Evolutionary conservation across 2,797 vertebrate genomes (phyloP), one percentile per base, ranked within the genome.

Genomic region (Podarcis siculus): DNA sequence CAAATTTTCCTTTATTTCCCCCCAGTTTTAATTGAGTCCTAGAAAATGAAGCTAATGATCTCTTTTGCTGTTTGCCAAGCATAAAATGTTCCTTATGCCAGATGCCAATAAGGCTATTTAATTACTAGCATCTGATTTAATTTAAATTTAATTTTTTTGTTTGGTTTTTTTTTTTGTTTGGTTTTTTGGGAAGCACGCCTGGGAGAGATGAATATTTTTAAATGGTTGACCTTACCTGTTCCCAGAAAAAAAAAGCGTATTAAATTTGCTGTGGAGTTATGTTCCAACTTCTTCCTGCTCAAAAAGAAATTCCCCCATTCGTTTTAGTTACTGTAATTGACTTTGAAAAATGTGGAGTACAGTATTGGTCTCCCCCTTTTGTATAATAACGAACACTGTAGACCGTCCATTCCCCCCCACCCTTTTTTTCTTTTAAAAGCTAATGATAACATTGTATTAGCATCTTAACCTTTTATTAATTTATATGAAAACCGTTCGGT

Each of bases 401-500:
- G 95, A 96, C 94, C 97, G 97, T 96, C 97, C 94, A 96, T 97
- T 97, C 92, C 95, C 3, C 32, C 35, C 95, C n/a, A n/a, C n/a
- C n/a, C n/a, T n/a, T n/a, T 93, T 96, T 95, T 93, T 92, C 94
- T 94, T 94, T 91, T 95, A 35, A 64, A 97, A 96, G 96, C 96
- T 96, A 95, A 97, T 97, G 96, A 95, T 89, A 93, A 94, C 95
- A 96, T 95, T 92, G 95, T 96, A 96, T 97, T 95, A 96, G 95
- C 96, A 91, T 97, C 96, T 97, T 97, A 97, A 97, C 96, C 91
- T 97, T 81, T 97, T 97, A 97, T 97, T 97, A 97, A 97, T 98
- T 98, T 97, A 98, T 98, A 98, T 97, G 96, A 96, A 97, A 95
- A 95, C 93, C 90, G 95, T 98, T 97, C 94, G 93, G 96, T 97